Percentiles rank a stretch among this genome's conserved stretches.
These are phyloP conservation scores for Macrosteles quadrilineatus DNA, from an alignment of 1,140 invertebrate genomes.

Conservation along the genomic window DNA sequence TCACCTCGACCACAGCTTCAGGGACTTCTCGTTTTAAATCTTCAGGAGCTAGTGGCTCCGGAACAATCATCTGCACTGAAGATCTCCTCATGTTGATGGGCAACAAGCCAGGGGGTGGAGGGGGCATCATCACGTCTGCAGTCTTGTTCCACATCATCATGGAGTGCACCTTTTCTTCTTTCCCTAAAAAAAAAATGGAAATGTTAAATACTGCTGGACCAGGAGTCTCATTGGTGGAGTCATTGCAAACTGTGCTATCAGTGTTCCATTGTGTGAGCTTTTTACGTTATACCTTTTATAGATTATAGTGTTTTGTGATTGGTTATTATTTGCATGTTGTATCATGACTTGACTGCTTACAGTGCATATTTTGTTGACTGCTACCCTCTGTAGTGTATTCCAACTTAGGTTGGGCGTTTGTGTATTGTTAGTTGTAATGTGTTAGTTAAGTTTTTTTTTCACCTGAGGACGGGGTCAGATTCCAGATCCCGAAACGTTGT, in stretches of 20 bases:
- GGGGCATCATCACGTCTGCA: conserved; percentile 34
- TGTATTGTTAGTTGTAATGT: too few species aligned
- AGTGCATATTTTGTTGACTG: neutral
- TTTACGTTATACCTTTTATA: too few species aligned
- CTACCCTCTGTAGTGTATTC: too few species aligned
- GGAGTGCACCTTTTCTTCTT: conserved; percentile 32
- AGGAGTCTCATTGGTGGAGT: too few species aligned
- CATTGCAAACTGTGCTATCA: too few species aligned
- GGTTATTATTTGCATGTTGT: too few species aligned
- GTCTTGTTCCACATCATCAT: conserved; percentile 36
- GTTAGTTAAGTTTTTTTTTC: too few species aligned
- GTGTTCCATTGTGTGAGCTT: too few species aligned
- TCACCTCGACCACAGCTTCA: conserved; percentile 45
- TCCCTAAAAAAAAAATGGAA: conserved; percentile 28
- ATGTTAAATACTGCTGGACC: neutral
- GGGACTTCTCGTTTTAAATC: conserved; percentile 24
- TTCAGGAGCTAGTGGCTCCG: conserved; percentile 30
- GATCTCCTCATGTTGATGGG: conserved; percentile 28
- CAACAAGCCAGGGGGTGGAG: conserved; percentile 30
- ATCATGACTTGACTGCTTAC: neutral
- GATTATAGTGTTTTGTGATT: too few species aligned
- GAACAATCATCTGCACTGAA: conserved; percentile 30
- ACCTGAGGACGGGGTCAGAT: too few species aligned
- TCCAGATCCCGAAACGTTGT: too few species aligned
- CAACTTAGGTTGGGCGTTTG: too few species aligned